phyloP scores from a whole-genome alignment of 2,797 vertebrate species.

The Cottoperca gobio region DNA sequence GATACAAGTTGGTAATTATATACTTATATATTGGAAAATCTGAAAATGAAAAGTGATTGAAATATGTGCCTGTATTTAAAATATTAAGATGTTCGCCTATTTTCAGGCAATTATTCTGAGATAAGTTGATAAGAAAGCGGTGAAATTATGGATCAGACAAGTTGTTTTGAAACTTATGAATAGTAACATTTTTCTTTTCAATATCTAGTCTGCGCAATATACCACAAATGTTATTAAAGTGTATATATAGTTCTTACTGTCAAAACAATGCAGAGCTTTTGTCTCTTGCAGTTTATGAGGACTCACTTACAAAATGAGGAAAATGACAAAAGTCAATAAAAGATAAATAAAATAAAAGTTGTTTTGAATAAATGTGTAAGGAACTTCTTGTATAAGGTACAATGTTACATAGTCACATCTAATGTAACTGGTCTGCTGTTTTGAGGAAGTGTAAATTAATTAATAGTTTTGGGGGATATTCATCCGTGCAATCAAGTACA shows the following conservation, averaged over 20 bases:
- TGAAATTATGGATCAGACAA: background rate
- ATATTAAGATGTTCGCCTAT: background rate
- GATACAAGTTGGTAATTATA: background rate
- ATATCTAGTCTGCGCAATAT: background rate
- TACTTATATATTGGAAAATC: background rate
- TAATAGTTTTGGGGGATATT: background rate
- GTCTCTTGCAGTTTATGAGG: background rate
- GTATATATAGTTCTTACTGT: background rate
- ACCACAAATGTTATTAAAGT: background rate
- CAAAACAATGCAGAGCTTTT: background rate
- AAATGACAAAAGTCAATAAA: background rate
- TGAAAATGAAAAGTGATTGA: background rate
- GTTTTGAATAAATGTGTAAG: background rate
- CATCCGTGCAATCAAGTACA: background rate
- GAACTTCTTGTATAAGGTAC: background rate
- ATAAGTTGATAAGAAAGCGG: background rate
- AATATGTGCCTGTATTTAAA: background rate
- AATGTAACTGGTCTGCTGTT: background rate
- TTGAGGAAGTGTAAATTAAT: background rate
- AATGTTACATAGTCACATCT: background rate
- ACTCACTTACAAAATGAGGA: background rate
- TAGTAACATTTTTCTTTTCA: background rate
- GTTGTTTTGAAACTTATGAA: background rate
- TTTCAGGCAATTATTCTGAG: too few relatives aligned
- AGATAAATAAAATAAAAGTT: too few relatives aligned